phyloP scores from a whole-genome alignment of 2,113 vertebrate genomes.

The Lamprologus tigripictilis region DNA sequence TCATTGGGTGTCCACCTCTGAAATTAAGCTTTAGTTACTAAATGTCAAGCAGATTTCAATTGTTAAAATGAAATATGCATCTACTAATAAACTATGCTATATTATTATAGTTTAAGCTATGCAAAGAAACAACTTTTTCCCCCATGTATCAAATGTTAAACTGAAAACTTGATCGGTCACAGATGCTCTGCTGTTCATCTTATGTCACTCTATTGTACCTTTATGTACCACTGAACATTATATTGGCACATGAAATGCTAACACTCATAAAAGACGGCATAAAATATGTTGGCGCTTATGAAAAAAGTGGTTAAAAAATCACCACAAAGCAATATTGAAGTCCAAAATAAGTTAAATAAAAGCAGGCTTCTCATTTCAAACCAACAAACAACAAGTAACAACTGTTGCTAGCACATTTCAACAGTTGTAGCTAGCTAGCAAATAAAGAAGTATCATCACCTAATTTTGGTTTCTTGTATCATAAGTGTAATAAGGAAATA shows the following conservation, averaged over 20 bases:
- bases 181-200: neutral
- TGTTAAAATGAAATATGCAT: neutral
- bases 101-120: neutral
- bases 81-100: neutral
- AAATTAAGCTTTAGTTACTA: neutral
- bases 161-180: neutral
- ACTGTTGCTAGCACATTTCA: neutral
- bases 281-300: neutral
- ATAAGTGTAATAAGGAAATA: neutral
- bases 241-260: neutral
- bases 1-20: neutral
- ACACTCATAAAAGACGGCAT: neutral
- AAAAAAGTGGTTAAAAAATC: neutral
- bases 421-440: neutral
- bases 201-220: neutral
- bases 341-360: neutral
- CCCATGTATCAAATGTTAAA: neutral
- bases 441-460: neutral
- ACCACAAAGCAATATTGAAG: neutral
- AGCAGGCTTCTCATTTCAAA: neutral
- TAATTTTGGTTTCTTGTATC: neutral
- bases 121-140: neutral
- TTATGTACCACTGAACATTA: neutral
- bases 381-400: neutral
- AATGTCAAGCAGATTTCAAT: neutral